Conservation (phyloP, 64 coral and sea anemone species). For the Montipora cactus region DNA sequence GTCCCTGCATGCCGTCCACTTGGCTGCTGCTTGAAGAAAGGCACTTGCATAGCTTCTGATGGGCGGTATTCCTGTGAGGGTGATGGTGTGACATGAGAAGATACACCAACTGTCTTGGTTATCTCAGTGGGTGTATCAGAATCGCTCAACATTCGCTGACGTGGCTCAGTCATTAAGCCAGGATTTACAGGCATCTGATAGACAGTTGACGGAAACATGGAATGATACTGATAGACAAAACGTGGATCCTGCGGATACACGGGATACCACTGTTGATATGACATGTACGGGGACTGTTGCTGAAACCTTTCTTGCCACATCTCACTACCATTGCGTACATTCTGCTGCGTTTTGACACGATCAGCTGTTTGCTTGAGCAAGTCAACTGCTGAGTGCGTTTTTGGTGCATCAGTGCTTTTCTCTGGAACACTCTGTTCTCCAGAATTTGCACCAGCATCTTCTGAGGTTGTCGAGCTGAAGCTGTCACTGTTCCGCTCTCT, state of each 20-base stretch:
- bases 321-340: conserved; percentile 48
- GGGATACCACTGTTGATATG: conserved; percentile 88
- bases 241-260: conserved; percentile 83
- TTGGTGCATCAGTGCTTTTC: conserved; percentile 40
- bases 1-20: conserved; percentile 49
- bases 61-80: conserved; percentile 53
- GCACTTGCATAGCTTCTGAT: conserved; percentile 45
- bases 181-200: conserved; percentile 74
- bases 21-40: conserved; percentile 48
- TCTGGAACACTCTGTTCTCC: conserved; percentile 60
- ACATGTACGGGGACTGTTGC: conserved; percentile 59
- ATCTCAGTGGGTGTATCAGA: conserved; percentile 44
- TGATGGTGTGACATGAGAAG: conserved; percentile 38
- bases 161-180: conserved; percentile 17
- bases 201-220: conserved; percentile 70
- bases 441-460: conserved; percentile 69
- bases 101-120: conserved; percentile 24
- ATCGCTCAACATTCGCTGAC: conserved; percentile 54
- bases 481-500: conserved; percentile 96
- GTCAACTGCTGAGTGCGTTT: conserved; percentile 70
- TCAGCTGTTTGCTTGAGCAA: conserved; percentile 90
- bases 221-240: conserved; percentile 84
- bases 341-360: conserved; percentile 69
- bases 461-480: conserved; percentile 87
- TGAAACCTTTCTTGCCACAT: conserved; percentile 66